phyloP scores from a whole-genome alignment of 2,797 vertebrate species.

The Chrysocyon brachyurus region DNA sequence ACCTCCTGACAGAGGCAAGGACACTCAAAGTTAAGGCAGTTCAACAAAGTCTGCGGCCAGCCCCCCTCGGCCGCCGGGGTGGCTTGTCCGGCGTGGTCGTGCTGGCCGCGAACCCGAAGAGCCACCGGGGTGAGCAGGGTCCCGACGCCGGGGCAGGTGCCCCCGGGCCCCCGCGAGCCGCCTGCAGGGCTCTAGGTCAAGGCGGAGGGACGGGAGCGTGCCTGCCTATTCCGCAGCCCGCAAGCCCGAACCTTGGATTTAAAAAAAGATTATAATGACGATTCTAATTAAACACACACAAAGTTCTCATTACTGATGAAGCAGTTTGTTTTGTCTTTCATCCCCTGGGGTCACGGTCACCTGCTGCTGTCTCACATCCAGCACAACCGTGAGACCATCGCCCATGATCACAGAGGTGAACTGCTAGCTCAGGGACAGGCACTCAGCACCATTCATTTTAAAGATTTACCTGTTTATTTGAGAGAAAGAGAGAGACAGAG shows the following conservation, averaged over 20 bases:
- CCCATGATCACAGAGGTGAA: rapidly evolving
- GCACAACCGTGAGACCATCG: rapidly evolving
- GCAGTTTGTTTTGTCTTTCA: background rate
- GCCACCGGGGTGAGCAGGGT: background rate
- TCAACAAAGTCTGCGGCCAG: constrained; percentile 81
- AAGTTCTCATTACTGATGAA: background rate
- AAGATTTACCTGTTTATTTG: no score
- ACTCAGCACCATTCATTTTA: no score
- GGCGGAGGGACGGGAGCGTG: no score
- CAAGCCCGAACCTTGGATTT: background rate
- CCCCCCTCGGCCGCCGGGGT: rapidly evolving
- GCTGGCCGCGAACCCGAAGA: background rate
- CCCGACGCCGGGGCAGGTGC: background rate
- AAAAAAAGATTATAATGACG: background rate
- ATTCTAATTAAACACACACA: background rate
- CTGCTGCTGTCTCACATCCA: rapidly evolving
- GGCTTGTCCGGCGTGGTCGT: background rate
- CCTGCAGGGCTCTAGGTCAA: background rate
- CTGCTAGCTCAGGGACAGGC: background rate
- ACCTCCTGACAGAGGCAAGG: constrained; percentile 87
- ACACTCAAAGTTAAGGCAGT: constrained; percentile 85
- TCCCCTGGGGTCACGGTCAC: background rate
- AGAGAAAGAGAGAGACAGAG: no score
- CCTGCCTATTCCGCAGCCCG: background rate
- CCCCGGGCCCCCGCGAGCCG: rapidly evolving